Evolutionary conservation across 2,797 vertebrate genomes (phyloP).

Genomic region (Pantherophis vulpinus): DNA sequence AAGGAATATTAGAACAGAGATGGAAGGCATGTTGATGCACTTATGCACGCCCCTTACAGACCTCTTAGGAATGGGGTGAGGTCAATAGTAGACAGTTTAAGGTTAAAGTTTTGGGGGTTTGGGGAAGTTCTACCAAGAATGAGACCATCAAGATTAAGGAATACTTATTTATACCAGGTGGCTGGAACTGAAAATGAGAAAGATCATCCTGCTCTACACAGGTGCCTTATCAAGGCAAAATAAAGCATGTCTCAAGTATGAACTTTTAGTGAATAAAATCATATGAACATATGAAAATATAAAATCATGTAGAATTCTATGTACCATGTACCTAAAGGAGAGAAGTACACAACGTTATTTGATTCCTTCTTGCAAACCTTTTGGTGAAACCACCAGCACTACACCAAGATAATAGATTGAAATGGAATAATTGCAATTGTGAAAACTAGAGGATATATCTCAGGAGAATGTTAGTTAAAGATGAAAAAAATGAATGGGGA

Average conservation of each 20-base stretch:
- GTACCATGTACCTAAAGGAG: not conserved
- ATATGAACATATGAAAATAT: not conserved
- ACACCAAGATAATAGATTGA: not conserved
- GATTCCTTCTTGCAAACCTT: not conserved
- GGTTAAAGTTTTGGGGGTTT: too few relatives aligned
- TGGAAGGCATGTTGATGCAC: too few relatives aligned
- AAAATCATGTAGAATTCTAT: not conserved
- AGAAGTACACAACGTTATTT: not conserved
- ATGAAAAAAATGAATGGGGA: not conserved
- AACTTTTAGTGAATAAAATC: not conserved
- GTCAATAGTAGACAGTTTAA: too few relatives aligned
- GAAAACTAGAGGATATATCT: not conserved
- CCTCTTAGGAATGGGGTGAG: too few relatives aligned
- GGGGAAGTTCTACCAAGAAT: not conserved
- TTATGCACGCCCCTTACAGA: too few relatives aligned
- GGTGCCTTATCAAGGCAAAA: not conserved
- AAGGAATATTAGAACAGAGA: too few relatives aligned
- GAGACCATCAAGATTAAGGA: not conserved
- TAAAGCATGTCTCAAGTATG: not conserved
- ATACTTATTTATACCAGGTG: not conserved
- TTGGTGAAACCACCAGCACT: not conserved
- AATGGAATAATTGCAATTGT: not conserved
- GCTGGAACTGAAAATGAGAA: not conserved
- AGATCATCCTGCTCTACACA: not conserved
- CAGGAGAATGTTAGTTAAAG: not conserved